These are phyloP conservation scores for Nymphalis urticae DNA, from an alignment of 2,888 invertebrate genomes.

Conservation along the genomic window DNA sequence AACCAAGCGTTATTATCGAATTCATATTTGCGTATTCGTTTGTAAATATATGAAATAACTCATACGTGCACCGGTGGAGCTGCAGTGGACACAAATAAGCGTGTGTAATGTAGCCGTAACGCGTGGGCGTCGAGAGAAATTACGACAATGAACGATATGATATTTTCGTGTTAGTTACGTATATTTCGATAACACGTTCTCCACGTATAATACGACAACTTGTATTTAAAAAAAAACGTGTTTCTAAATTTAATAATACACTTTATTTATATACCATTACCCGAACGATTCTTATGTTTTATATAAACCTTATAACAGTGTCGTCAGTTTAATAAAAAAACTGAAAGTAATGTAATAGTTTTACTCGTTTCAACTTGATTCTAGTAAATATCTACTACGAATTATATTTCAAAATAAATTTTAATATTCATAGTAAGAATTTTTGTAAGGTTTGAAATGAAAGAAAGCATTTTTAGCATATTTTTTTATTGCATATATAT, in stretches of 20 bases:
- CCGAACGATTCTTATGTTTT: too few relatives aligned
- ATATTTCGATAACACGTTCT: constrained; percentile 8
- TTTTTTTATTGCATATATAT: too few relatives aligned
- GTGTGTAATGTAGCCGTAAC: constrained; percentile 35
- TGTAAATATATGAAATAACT: constrained; percentile 39
- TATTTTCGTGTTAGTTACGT: constrained; percentile 29
- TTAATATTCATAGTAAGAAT: not conserved
- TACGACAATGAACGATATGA: constrained; percentile 32
- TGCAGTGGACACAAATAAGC: constrained; percentile 44
- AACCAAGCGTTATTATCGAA: constrained; percentile 35
- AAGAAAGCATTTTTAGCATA: constrained; percentile 16
- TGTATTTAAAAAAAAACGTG: not conserved
- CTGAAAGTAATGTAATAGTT: too few relatives aligned
- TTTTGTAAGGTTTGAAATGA: constrained; percentile 21
- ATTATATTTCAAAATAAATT: too few relatives aligned
- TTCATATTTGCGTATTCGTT: constrained; percentile 36
- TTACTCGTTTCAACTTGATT: too few relatives aligned
- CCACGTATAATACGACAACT: not conserved
- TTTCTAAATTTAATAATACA: too few relatives aligned
- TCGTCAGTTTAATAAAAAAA: too few relatives aligned
- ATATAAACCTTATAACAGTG: too few relatives aligned
- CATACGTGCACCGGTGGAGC: constrained; percentile 41
- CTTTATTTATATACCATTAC: too few relatives aligned
- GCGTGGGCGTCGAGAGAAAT: constrained; percentile 40
- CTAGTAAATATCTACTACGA: too few relatives aligned